Conservation (phyloP, 2,888 invertebrate genomes). For the Acanthacorydalis orientalis region DNA sequence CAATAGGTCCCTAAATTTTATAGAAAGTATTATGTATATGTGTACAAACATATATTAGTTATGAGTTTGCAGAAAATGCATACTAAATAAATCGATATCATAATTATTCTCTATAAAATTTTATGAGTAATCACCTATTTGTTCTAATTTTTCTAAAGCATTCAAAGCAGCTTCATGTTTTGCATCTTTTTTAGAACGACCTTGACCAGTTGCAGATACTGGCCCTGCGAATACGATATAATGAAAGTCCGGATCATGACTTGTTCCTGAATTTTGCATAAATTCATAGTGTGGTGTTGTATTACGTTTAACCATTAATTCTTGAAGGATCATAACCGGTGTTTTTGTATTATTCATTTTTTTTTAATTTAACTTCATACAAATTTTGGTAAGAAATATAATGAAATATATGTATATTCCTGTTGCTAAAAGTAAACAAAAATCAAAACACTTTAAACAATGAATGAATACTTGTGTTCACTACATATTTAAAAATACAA, state of each 20-base stretch:
- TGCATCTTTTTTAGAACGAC: conserved; percentile 26
- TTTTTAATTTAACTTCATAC: background rate
- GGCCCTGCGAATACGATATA: conserved; percentile 21
- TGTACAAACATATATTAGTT: too few species aligned
- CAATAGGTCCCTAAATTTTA: too few species aligned
- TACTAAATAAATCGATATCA: too few species aligned
- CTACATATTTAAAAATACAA: too few species aligned
- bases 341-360: conserved; percentile 18
- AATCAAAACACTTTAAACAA: too few species aligned
- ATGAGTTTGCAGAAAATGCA: too few species aligned
- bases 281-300: conserved; percentile 23
- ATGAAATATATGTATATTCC: too few species aligned
- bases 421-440: too few species aligned
- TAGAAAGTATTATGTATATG: too few species aligned
- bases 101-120: too few species aligned
- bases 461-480: too few species aligned
- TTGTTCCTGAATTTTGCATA: conserved; percentile 21
- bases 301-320: conserved; percentile 24
- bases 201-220: conserved; percentile 19
- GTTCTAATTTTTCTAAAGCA: conserved; percentile 20
- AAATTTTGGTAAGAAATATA: too few species aligned
- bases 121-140: conserved; percentile 7
- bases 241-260: conserved; percentile 16
- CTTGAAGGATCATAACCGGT: conserved; percentile 30
- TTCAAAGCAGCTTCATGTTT: conserved; percentile 26